Conservation (phyloP, 2,888 invertebrate genomes). For the Stratiomys singularior region DNA sequence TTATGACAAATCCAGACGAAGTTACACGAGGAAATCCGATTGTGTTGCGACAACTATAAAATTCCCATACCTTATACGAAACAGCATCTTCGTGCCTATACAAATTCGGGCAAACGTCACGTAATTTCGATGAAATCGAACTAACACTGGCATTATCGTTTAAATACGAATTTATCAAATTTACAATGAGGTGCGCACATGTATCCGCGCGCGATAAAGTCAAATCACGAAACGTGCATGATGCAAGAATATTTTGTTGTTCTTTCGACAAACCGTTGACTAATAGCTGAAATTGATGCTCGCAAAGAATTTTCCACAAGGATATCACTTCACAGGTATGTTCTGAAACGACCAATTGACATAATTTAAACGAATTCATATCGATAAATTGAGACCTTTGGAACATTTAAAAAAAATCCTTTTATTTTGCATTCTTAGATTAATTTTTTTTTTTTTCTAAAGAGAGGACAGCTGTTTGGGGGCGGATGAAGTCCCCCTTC, state of each 20-base stretch:
- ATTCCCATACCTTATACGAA: slow-evolving; percentile 81
- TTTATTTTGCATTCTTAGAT: too few species aligned
- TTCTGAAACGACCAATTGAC: slow-evolving; percentile 65
- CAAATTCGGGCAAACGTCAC: slow-evolving; percentile 92
- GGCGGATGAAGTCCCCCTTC: too few species aligned
- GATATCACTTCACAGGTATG: slow-evolving; percentile 90
- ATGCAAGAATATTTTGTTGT: slow-evolving; percentile 72
- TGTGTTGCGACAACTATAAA: not conserved
- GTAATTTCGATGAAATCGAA: slow-evolving; percentile 85
- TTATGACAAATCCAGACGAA: too few species aligned
- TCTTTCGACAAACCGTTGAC: slow-evolving; percentile 75
- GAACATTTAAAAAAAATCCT: too few species aligned
- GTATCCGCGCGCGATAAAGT: slow-evolving; percentile 70
- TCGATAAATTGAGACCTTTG: too few species aligned
- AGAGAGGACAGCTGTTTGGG: too few species aligned
- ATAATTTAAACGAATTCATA: too few species aligned
- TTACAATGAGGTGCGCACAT: slow-evolving; percentile 80
- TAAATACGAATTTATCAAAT: slow-evolving; percentile 90
- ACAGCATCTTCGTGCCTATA: slow-evolving; percentile 96
- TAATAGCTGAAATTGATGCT: slow-evolving; percentile 89
- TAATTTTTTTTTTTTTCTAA: too few species aligned
- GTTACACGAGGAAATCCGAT: too few species aligned
- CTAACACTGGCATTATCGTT: slow-evolving; percentile 96
- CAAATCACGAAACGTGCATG: slow-evolving; percentile 69
- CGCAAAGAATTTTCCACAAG: slow-evolving; percentile 91